phyloP scores from a whole-genome alignment of 2,888 invertebrate genomes.

The Lysandra coridon region DNA sequence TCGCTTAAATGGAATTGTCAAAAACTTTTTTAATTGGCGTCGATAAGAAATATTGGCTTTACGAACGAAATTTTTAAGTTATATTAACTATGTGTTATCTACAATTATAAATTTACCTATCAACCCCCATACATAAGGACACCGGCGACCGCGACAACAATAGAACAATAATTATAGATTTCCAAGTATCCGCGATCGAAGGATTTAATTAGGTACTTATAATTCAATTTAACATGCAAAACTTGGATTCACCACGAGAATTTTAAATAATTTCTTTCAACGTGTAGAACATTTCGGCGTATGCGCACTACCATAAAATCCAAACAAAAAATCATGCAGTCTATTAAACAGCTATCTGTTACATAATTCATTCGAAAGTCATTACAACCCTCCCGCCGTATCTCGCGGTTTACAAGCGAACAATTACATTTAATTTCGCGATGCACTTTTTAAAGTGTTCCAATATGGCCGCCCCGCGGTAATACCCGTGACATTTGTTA shows the following conservation, averaged over 20 bases:
- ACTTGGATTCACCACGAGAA: background rate
- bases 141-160: no score
- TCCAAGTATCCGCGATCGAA: no score
- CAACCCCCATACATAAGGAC: no score
- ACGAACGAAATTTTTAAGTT: background rate
- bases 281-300: background rate
- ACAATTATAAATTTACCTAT: no score
- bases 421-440: slow-evolving; percentile 80
- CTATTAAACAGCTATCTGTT: slow-evolving; percentile 27
- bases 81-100: no score
- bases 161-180: no score
- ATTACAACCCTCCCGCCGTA: slow-evolving; percentile 45
- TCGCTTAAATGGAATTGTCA: background rate
- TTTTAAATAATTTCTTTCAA: background rate
- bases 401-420: slow-evolving; percentile 73
- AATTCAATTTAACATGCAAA: no score
- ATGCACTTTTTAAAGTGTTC: slow-evolving; percentile 75
- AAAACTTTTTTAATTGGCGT: background rate
- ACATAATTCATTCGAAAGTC: slow-evolving; percentile 29
- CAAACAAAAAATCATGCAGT: slow-evolving; percentile 12
- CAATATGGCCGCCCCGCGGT: slow-evolving; percentile 64
- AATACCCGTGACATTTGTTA: slow-evolving; percentile 78
- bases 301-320: background rate
- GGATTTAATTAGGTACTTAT: no score
- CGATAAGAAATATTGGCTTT: background rate